phyloP scores from a whole-genome alignment of 2,888 invertebrate genomes.

The Diaprepes abbreviatus region DNA sequence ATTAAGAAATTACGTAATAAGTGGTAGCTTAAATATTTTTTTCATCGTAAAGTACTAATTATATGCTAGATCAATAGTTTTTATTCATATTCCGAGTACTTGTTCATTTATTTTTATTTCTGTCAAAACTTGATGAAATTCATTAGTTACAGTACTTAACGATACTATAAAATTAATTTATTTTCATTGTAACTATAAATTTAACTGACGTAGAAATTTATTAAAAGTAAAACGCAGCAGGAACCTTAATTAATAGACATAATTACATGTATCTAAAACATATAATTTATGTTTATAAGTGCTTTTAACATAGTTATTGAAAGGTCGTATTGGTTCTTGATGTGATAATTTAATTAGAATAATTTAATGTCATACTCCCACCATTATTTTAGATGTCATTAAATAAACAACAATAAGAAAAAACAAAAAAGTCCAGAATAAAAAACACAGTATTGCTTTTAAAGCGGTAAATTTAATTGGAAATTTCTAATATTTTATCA shows the following conservation, averaged over 20 bases:
- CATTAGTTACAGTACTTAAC: background rate
- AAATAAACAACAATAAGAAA: background rate
- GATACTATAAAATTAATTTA: background rate
- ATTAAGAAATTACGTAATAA: too few relatives aligned
- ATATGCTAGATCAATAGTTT: too few relatives aligned
- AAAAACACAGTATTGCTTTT: too few relatives aligned
- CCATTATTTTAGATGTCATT: background rate
- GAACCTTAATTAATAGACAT: background rate
- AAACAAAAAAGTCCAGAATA: background rate
- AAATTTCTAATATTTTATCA: too few relatives aligned
- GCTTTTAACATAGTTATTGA: background rate
- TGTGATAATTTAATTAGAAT: background rate
- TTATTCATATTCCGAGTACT: too few relatives aligned
- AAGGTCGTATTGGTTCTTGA: background rate
- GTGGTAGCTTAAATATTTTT: too few relatives aligned
- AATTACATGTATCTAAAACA: background rate
- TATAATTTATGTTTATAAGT: conserved; percentile 3
- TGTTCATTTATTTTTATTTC: too few relatives aligned
- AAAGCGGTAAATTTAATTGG: too few relatives aligned
- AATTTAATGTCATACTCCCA: background rate
- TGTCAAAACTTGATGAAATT: background rate
- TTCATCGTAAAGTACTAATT: too few relatives aligned
- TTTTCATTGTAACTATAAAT: background rate
- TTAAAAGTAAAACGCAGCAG: too few relatives aligned
- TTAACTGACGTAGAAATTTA: background rate